Conservation (phyloP, 1,140 invertebrate species). For the Amyelois transitella region DNA sequence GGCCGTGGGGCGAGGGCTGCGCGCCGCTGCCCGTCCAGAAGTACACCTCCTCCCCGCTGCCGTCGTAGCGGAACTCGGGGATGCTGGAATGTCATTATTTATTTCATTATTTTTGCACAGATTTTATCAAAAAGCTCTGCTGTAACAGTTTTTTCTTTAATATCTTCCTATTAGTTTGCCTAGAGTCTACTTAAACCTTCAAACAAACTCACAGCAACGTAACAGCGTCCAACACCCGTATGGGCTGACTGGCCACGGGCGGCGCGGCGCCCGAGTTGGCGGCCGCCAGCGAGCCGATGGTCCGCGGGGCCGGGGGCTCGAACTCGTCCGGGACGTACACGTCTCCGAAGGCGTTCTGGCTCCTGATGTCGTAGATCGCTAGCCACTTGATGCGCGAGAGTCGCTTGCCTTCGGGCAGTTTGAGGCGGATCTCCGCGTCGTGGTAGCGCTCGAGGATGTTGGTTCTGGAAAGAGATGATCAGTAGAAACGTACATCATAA, state of each 20-base stretch:
- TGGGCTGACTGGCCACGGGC: conserved; percentile 76
- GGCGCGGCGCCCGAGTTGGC: conserved; percentile 74
- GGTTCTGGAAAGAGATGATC: conserved; percentile 77
- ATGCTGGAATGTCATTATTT: conserved; percentile 74
- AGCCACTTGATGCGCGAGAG: conserved; percentile 94
- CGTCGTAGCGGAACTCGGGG: conserved; percentile 85
- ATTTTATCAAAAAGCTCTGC: too few relatives aligned
- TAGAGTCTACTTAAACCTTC: too few relatives aligned
- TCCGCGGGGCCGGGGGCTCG: conserved; percentile 86
- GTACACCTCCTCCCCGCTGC: conserved; percentile 83
- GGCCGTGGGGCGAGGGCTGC: conserved; percentile 87
- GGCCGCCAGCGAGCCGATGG: conserved; percentile 81
- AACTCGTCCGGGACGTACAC: conserved; percentile 94
- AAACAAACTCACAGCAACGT: conserved; percentile 76
- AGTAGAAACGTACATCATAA: too few relatives aligned
- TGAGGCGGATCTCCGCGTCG: conserved; percentile 89
- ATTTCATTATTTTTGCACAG: too few relatives aligned
- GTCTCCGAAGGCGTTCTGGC: conserved; percentile 92
- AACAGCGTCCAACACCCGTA: conserved; percentile 88
- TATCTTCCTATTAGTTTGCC: too few relatives aligned
- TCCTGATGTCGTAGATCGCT: conserved; percentile 89
- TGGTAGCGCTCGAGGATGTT: conserved; percentile 90
- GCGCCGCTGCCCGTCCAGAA: conserved; percentile 93
- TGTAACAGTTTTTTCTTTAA: too few relatives aligned
- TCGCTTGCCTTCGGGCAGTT: conserved; percentile 89